Evolutionary conservation across 2,888 invertebrate species (phyloP).

Genomic region (Meganola albula): DNA sequence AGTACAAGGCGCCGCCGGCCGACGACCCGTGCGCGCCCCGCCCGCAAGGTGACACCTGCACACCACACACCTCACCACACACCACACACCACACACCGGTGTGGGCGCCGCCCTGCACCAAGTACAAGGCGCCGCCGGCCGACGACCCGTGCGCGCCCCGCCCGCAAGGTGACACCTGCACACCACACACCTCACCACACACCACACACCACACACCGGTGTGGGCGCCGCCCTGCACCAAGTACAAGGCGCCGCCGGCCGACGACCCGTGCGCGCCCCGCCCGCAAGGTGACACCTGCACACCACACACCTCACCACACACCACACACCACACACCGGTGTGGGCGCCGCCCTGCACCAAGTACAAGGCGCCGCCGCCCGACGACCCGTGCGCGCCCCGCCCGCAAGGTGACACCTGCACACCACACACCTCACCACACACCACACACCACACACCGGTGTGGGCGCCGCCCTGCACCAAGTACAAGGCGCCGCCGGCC

Average conservation of each 20-base stretch:
- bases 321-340: neutral
- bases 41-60: neutral
- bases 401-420: neutral
- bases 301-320: too few species aligned
- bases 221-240: constrained; percentile 73
- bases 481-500: constrained; percentile 1
- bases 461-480: constrained; percentile 49
- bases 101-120: neutral
- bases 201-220: neutral
- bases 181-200: too few species aligned
- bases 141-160: neutral
- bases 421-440: too few species aligned
- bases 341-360: constrained; percentile 1
- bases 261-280: constrained; percentile 81
- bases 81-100: neutral
- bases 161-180: neutral
- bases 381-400: neutral
- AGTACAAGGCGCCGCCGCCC: constrained; percentile 51
- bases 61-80: too few species aligned
- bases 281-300: neutral
- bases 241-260: constrained; percentile 82
- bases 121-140: constrained; percentile 1
- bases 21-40: neutral
- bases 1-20: neutral
- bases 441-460: neutral